Evolutionary conservation across 2,113 vertebrate genomes (phyloP).

Genomic region (human (Homo sapiens)): DNA sequence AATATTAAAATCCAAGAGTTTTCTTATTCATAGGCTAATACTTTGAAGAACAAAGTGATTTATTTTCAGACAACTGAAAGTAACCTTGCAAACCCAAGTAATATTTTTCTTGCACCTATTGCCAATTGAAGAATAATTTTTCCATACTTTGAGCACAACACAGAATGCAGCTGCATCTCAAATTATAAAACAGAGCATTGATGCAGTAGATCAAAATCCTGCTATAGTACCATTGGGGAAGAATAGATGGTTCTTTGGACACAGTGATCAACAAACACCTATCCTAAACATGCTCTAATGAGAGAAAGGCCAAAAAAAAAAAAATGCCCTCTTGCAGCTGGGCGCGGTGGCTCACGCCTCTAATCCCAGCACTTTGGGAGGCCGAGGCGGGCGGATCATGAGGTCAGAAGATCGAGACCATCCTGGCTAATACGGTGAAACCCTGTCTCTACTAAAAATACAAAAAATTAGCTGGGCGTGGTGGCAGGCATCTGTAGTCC

Average conservation of each 20-base stretch:
- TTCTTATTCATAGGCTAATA: neutral
- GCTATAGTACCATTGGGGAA: no score
- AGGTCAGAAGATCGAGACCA: no score
- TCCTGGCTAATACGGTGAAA: no score
- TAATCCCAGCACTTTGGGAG: no score
- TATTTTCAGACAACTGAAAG: conserved; percentile 1
- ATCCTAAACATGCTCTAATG: neutral
- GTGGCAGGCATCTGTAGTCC: no score
- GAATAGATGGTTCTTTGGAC: neutral
- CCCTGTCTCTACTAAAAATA: no score
- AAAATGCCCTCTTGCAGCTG: neutral
- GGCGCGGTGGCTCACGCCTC: no score
- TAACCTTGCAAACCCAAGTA: neutral
- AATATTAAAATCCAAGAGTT: neutral
- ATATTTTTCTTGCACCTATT: neutral
- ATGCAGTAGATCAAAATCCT: neutral
- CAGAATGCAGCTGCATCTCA: neutral
- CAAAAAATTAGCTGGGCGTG: no score
- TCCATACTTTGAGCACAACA: neutral
- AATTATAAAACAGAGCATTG: neutral
- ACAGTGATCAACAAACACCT: neutral
- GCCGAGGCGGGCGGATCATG: no score
- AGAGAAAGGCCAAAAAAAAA: neutral
- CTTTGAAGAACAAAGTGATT: neutral
- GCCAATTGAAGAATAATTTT: neutral